phyloP scores from a whole-genome alignment of 2,113 vertebrate genomes.

The Indri indri region DNA sequence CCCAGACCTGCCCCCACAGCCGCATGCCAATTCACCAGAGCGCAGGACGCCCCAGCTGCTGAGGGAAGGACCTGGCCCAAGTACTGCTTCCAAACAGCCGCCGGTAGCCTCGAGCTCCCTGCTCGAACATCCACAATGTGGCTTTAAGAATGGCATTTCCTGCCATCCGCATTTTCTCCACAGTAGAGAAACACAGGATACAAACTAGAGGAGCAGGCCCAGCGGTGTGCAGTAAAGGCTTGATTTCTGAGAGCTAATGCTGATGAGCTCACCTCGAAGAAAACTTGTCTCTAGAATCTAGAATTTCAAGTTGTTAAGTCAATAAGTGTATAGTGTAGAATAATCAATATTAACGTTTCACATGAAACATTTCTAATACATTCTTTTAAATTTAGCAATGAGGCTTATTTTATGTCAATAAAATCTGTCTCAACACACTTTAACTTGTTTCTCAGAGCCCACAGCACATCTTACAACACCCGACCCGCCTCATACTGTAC shows the following conservation, averaged over 20 bases:
- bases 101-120: fast-evolving
- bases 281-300: background rate
- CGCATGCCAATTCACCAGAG: fast-evolving
- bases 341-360: fast-evolving
- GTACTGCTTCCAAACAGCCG: background rate
- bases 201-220: background rate
- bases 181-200: background rate
- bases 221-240: background rate
- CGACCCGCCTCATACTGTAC: conserved; percentile 84
- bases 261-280: background rate
- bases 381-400: background rate
- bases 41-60: fast-evolving
- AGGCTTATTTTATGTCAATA: background rate
- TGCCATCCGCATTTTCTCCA: background rate
- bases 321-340: fast-evolving
- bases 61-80: background rate
- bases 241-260: background rate
- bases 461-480: conserved; percentile 44
- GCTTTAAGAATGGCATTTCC: background rate
- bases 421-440: background rate
- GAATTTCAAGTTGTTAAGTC: background rate
- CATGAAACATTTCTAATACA: fast-evolving
- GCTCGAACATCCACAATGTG: fast-evolving
- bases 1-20: fast-evolving
- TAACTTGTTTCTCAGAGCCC: conserved; percentile 77